Percentiles rank a stretch among this genome's conserved stretches.
Conservation (phyloP, 2,797 vertebrate genomes). For the Adrianichthys oophorus region DNA sequence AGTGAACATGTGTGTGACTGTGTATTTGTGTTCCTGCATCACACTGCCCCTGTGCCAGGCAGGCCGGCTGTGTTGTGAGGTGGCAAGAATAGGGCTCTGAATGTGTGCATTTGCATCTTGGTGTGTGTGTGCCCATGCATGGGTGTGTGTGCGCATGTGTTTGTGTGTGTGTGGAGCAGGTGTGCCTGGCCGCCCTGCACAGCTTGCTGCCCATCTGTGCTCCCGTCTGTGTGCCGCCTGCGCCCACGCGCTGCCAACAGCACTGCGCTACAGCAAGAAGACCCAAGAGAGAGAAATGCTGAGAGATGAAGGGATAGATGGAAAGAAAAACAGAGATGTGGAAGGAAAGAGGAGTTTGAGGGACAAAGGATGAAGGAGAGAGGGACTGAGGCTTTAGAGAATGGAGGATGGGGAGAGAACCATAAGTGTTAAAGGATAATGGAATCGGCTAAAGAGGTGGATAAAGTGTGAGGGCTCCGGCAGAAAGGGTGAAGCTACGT, state of each 20-base stretch:
- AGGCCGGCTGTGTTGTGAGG: constrained; percentile 63
- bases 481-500: constrained; percentile 32
- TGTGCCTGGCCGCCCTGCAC: constrained; percentile 76
- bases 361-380: constrained; percentile 4
- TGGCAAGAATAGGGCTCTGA: constrained; percentile 60
- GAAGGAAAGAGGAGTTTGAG: constrained; percentile 6
- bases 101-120: constrained; percentile 12
- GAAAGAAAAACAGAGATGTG: constrained; percentile 38
- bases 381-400: constrained; percentile 46
- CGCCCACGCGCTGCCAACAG: constrained; percentile 80
- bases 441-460: constrained; percentile 31
- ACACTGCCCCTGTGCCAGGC: constrained; percentile 57
- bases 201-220: constrained; percentile 83
- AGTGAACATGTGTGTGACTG: constrained; percentile 40
- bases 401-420: constrained; percentile 32
- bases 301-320: constrained; percentile 62
- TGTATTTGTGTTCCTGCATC: constrained; percentile 53
- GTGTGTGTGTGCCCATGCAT: constrained; percentile 29
- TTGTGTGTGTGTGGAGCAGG: constrained; percentile 72
- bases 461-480: constrained; percentile 42
- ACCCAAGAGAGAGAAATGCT: constrained; percentile 74
- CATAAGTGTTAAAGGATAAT: constrained; percentile 22
- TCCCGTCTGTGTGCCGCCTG: constrained; percentile 82
- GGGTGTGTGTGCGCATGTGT: constrained; percentile 40
- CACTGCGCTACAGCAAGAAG: constrained; percentile 69